Evolutionary conservation across 2,797 vertebrate genomes (phyloP), one percentile per base, ranked within the genome.

Genomic region (Perodicticus potto): DNA sequence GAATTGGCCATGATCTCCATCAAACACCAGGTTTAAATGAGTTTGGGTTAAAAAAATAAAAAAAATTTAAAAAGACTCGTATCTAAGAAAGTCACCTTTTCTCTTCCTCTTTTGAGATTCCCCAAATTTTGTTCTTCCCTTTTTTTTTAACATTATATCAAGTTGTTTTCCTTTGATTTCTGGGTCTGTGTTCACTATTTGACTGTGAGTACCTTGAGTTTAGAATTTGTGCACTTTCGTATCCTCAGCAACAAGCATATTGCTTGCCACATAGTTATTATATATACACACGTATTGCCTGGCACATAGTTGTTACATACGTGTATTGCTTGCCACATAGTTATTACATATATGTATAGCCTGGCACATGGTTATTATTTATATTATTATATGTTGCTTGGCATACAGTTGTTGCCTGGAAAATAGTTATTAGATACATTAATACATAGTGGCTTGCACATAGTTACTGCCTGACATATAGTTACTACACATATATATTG

Each of bases 131-230:
- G 27, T 74, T 89, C 34, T 89, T 45, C 40, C 22, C 29, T 81
- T 70, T 91, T 80, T 22, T 59, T 91, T 80, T 22, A 43, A 61
- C 19, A 43, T 61, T 45, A 91, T 45, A 86, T 7, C 5, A 22
- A 53, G 37, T 89, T 65, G 25, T 81, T 84, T 86, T 76, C 22
- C 53, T 94, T 83, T 74, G 57, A 67, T 45, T 86, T 72, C 72
- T 23, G 37, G 10, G 25, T 69, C 32, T 76, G 34, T 84, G 78
- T 65, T 83, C 43, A 59, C n/a, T 59, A 8, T 81, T 74, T n/a
- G 2, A 80, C 6, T n/a, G 7, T 55, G 43, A 81, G 69, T 5
- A 93, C 27, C 40, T 57, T 23, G 43, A 83, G 57, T 22, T 78
- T 85, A 89, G 74, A 86, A 23, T 89, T 74, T 83, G 34, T 86